phyloP scores from a whole-genome alignment of 2,797 vertebrate species.

The Sternotherus odoratus region DNA sequence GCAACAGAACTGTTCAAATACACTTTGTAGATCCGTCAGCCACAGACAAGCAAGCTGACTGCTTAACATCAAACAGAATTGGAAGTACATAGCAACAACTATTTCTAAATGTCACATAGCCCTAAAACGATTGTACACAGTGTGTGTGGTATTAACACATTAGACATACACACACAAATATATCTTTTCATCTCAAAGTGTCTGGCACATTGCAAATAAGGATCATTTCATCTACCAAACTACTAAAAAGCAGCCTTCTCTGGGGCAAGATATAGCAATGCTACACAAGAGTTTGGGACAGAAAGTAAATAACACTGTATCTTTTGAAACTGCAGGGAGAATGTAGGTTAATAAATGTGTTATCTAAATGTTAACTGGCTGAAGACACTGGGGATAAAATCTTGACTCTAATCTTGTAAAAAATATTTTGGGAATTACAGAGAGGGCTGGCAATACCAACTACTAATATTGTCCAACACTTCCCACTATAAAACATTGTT shows the following conservation, averaged over 20 bases:
- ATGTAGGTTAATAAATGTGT: not conserved
- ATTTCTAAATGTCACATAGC: not conserved
- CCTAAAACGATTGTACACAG: not conserved
- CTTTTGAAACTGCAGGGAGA: not conserved
- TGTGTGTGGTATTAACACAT: not conserved
- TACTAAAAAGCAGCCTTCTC: not conserved
- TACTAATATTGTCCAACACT: not conserved
- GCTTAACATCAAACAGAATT: slow-evolving; percentile 16
- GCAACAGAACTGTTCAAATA: slow-evolving; percentile 26
- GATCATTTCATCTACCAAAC: not conserved
- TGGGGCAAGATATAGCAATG: not conserved
- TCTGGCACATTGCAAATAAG: not conserved
- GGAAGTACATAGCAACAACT: not conserved
- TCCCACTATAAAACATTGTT: not conserved
- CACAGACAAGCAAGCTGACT: not conserved
- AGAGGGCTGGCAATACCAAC: not conserved
- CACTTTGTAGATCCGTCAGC: slow-evolving; percentile 24
- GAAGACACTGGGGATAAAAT: not conserved
- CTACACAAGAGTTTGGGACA: not conserved
- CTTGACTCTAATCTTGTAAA: not conserved
- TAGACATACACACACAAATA: not conserved
- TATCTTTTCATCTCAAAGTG: not conserved
- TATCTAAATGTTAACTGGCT: not conserved
- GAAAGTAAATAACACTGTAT: not conserved
- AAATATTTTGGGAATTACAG: not conserved